Base-by-base conservation (phyloP, 2,797 vertebrate genomes). In the Carcharodon carcharias region DNA sequence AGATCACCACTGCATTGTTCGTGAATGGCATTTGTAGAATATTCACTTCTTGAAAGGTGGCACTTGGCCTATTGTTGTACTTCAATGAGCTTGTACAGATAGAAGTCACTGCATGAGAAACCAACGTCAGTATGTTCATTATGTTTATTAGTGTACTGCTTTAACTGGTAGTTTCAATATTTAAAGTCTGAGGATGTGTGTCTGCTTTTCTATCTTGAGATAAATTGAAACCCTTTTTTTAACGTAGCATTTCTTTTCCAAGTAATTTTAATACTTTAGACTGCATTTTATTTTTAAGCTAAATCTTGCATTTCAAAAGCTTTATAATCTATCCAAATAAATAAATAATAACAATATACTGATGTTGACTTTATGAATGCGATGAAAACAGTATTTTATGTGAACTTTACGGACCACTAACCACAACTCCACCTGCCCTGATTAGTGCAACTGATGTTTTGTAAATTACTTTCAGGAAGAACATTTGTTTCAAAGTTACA, bases 271-370 rank as follows among this genome's bases (percentile, higher is more conserved):
- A 54, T 95, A 26, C 9, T 95, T 95, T 95, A 50, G 93, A 95
- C 40, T 71, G 11, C 40, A 71, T 67, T 54, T 95, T 95, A 71
- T 95, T 95, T 95, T 95, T 45, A 95, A 69, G 50, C 35, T 28
- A 21, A n/a, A 50, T 71, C 18, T 54, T 95, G 1, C 45, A 54
- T 45, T 71, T 69, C 40, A 95, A 54, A 71, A 54, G 67, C 63
- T 94, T 94, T 94, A 94, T 94, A 54, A 71, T 95, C 91, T 65
- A 94, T 71, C 65, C 45, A 95, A 50, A 95, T 26, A 4, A 95
- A 69, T 71, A 31, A 4, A 71, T 71, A 45, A 45, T 71, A 45
- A 50, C 23, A 58, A 35, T 92, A 61, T 61, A 92, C 56, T n/a
- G 16, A 61, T n/a, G 63, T 56, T n/a, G 56, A 92, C 58, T 91